Evolutionary conservation across 2,113 vertebrate genomes (phyloP).

Genomic region (Tichodroma muraria): DNA sequence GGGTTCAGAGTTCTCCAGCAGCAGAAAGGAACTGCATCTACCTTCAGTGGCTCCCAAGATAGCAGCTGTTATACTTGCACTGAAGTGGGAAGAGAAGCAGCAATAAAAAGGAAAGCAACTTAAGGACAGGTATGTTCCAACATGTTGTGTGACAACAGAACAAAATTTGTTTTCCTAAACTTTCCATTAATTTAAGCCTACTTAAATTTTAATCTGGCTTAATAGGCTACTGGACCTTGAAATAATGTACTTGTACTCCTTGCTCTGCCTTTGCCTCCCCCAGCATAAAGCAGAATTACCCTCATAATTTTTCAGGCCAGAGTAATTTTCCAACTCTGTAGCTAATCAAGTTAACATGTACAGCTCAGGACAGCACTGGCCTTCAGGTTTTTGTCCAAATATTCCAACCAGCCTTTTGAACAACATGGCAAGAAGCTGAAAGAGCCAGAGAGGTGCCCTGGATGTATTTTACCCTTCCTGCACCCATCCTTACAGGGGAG

Average conservation of each 20-base stretch:
- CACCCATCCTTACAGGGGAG: not conserved
- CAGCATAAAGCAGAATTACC: not conserved
- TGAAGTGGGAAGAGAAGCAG: not conserved
- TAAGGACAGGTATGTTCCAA: not conserved
- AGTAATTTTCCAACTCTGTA: not conserved
- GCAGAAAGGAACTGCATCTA: not conserved
- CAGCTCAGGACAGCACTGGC: not conserved
- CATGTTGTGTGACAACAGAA: not conserved
- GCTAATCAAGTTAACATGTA: not conserved
- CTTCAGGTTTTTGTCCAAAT: not conserved
- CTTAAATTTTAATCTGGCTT: not conserved
- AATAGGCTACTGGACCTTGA: not conserved
- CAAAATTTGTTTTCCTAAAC: not conserved
- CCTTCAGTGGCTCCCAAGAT: not conserved
- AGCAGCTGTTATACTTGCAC: not conserved
- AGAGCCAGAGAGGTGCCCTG: not conserved
- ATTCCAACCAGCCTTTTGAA: not conserved
- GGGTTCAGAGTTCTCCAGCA: not conserved
- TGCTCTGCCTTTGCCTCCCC: not conserved
- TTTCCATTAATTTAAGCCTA: not conserved
- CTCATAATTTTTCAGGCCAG: not conserved
- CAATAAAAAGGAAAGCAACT: not conserved
- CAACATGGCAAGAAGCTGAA: not conserved
- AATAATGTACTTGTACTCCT: not conserved
- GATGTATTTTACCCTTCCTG: not conserved